Evolutionary conservation across 2,113 vertebrate genomes (phyloP), one percentile per base, ranked within the genome.

Genomic region (Climacteris rufus): DNA sequence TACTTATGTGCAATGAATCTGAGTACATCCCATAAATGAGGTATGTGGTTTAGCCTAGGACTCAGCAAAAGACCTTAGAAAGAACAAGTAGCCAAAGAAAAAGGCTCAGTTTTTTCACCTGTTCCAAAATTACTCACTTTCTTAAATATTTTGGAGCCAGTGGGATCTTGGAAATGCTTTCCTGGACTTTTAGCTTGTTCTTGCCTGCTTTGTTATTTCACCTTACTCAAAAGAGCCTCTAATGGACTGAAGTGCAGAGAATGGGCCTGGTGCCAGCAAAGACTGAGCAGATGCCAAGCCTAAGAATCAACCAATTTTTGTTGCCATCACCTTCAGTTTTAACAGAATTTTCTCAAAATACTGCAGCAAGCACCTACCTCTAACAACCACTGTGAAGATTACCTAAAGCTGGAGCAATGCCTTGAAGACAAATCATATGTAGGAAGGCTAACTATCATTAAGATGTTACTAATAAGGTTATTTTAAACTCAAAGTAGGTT

Each of bases 401-500:
- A 84, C 60, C 75, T 89, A 6, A 77, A 45, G 28, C 14, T 93
- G 83, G 39, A 82, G 64, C 56, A 52, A 54, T 10, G 60, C 56
- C 82, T 92, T 76, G 35, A 88, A 94, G 76, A 74, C 56, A 74
- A 90, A 65, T 77, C 3, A 0, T 74, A 93, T 69, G 92, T 93
- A 94, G 94, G 92, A 96, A 94, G 44, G 47, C 21, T 68, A 90
- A 39, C 86, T 92, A 83, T 79, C 75, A 92, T 89, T 88, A 60
- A 54, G 9, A n/a, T 68, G 74, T 88, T 94, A 82, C 57, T 96
- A 95, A 95, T 92, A 89, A 71, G 60, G 87, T 90, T 92, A 96
- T 97, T 96, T 96, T 94, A 97, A 96, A 83, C 76, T 76, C 49
- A 40, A 79, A 94, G 59, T 93, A 86, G 88, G 96, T 93, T 91